Conservation (phyloP, 1,140 invertebrate genomes). For the Tribolium castaneum region DNA sequence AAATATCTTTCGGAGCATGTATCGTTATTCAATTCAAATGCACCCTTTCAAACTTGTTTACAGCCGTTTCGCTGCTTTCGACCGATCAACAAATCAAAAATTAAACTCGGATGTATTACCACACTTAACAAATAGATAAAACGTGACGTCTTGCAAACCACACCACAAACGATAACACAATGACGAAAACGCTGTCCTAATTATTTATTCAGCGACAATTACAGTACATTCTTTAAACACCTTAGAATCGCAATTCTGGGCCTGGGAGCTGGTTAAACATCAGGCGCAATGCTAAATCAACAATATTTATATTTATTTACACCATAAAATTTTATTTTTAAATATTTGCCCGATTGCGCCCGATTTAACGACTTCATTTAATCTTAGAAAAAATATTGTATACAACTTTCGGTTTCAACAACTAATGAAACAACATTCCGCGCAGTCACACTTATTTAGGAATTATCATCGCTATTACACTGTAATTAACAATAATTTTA, state of each 20-base stretch:
- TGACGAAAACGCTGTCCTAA: background rate
- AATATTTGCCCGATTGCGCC: background rate
- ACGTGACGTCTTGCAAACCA: slow-evolving; percentile 19
- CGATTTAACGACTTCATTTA: no score
- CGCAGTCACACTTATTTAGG: background rate
- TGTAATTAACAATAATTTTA: background rate
- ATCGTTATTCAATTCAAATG: background rate
- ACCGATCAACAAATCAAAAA: background rate
- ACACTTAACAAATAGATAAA: slow-evolving; percentile 24
- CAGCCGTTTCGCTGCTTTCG: background rate
- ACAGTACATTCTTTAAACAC: background rate
- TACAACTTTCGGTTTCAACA: no score
- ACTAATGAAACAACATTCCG: background rate
- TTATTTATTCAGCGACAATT: background rate
- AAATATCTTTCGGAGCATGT: background rate
- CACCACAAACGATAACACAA: slow-evolving; percentile 9
- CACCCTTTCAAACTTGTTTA: background rate
- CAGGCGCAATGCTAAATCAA: background rate
- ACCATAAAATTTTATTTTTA: slow-evolving; percentile 5
- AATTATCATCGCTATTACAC: background rate
- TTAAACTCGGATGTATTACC: background rate
- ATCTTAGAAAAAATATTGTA: no score
- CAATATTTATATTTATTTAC: background rate
- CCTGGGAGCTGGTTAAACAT: background rate
- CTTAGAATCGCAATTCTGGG: background rate